phyloP scores from a whole-genome alignment of 2,797 vertebrate species.

The Eremophila alpestris region DNA sequence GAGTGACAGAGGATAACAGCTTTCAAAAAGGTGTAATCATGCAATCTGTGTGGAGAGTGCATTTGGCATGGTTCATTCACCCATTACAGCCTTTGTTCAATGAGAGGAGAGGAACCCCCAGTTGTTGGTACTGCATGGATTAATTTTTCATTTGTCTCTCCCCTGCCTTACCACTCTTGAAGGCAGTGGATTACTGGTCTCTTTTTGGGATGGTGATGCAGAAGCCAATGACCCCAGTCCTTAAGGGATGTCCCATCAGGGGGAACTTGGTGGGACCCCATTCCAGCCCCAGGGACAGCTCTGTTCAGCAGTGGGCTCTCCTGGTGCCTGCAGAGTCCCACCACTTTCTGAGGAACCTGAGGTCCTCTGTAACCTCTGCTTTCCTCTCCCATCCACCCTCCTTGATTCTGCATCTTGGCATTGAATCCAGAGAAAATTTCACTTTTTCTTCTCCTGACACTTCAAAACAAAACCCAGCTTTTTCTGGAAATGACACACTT shows the following conservation, averaged over 20 bases:
- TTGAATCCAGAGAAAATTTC: neutral
- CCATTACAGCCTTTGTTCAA: neutral
- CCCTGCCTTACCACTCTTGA: neutral
- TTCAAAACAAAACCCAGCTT: neutral
- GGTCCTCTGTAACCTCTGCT: neutral
- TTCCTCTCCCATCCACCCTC: neutral
- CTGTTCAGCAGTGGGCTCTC: neutral
- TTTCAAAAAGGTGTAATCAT: slow-evolving; percentile 8
- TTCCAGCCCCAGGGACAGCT: neutral
- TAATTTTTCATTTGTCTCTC: slow-evolving; percentile 7
- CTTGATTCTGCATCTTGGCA: neutral
- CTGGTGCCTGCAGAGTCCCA: neutral
- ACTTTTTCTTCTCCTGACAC: neutral
- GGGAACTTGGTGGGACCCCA: neutral
- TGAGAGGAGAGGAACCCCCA: neutral
- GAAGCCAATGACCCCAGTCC: neutral
- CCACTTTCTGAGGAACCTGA: neutral
- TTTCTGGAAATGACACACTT: neutral
- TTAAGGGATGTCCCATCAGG: neutral
- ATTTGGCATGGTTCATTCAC: slow-evolving; percentile 25
- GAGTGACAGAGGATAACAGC: slow-evolving; percentile 21
- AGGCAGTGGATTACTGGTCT: neutral
- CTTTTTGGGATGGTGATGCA: neutral
- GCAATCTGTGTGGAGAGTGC: slow-evolving; percentile 24
- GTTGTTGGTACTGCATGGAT: neutral